Evolutionary conservation across 2,113 vertebrate species (phyloP).

Genomic region (Strix uralensis): DNA sequence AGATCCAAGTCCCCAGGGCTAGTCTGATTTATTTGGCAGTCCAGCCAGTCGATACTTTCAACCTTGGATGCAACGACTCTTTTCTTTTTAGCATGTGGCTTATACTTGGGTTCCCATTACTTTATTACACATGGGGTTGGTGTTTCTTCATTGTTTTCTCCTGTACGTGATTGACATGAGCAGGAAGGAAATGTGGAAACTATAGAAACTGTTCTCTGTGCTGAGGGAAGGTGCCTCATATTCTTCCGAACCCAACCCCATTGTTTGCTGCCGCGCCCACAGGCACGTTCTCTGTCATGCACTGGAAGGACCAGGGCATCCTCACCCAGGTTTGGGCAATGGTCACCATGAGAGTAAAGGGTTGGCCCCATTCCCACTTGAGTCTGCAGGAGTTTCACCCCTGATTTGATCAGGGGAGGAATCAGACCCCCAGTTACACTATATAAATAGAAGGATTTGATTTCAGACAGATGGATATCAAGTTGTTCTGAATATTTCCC

Average conservation of each 20-base stretch:
- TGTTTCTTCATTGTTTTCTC: constrained; percentile 47
- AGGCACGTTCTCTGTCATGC: background rate
- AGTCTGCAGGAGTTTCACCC: background rate
- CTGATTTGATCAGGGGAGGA: background rate
- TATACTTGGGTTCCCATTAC: background rate
- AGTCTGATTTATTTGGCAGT: constrained; percentile 27
- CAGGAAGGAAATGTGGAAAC: constrained; percentile 60
- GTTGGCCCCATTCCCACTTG: background rate
- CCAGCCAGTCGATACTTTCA: background rate
- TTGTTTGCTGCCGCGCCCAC: background rate
- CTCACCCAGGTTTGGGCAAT: background rate
- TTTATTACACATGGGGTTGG: background rate
- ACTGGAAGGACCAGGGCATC: background rate
- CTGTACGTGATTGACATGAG: background rate
- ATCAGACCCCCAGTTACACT: background rate
- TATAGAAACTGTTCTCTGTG: constrained; percentile 13
- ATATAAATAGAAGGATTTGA: constrained; percentile 16
- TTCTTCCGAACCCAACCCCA: constrained; percentile 17
- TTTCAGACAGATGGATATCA: constrained; percentile 24
- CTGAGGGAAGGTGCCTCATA: constrained; percentile 23
- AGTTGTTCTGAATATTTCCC: background rate
- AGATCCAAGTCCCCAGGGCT: constrained; percentile 16
- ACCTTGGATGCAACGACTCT: background rate
- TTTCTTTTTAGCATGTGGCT: background rate
- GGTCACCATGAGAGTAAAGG: background rate